A percentile compares a stretch with the other conserved stretches of the same genome.
These are phyloP conservation scores for Tachyglossus aculeatus DNA, from an alignment of 2,797 vertebrate genomes.

Conservation along the genomic window DNA sequence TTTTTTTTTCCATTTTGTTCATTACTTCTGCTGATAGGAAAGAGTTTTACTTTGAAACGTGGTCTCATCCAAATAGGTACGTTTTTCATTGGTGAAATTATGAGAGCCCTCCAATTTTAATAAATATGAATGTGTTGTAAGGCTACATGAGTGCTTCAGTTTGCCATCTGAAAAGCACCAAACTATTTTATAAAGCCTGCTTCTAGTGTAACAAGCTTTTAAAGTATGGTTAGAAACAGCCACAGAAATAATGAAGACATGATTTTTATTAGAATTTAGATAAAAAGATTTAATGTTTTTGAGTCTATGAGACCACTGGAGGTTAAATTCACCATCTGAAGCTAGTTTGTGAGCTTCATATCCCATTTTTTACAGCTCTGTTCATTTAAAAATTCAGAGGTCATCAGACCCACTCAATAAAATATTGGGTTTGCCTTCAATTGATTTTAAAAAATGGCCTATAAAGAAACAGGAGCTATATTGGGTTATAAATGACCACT, in stretches of 20 bases:
- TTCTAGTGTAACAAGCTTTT: constrained; percentile 41
- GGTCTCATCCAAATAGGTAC: no score
- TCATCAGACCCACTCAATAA: constrained; percentile 74
- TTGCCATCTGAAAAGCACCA: constrained; percentile 1
- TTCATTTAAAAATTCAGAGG: constrained; percentile 64
- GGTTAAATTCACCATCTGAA: constrained; percentile 79
- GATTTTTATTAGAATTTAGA: constrained; percentile 75
- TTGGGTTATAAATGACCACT: constrained; percentile 37
- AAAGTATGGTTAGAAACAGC: constrained; percentile 48
- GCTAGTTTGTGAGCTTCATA: constrained; percentile 71
- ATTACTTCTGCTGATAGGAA: no score
- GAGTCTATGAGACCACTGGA: constrained; percentile 59
- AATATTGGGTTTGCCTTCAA: constrained; percentile 63
- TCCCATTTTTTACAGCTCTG: not conserved
- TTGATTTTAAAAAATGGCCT: constrained; percentile 57
- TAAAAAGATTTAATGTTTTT: constrained; percentile 70
- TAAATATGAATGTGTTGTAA: not conserved
- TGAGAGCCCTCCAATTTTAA: not conserved
- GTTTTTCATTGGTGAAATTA: not conserved
- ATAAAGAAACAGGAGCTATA: constrained; percentile 51
- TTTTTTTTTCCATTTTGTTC: no score
- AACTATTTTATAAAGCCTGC: constrained; percentile 54
- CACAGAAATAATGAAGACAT: constrained; percentile 64
- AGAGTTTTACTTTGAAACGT: no score
- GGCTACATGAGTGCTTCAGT: constrained; percentile 23